A percentile compares a stretch with the other conserved stretches of the same genome.
These are phyloP conservation scores for Chionoecetes opilio DNA, from an alignment of 1,140 invertebrate species.

Conservation along the genomic window DNA sequence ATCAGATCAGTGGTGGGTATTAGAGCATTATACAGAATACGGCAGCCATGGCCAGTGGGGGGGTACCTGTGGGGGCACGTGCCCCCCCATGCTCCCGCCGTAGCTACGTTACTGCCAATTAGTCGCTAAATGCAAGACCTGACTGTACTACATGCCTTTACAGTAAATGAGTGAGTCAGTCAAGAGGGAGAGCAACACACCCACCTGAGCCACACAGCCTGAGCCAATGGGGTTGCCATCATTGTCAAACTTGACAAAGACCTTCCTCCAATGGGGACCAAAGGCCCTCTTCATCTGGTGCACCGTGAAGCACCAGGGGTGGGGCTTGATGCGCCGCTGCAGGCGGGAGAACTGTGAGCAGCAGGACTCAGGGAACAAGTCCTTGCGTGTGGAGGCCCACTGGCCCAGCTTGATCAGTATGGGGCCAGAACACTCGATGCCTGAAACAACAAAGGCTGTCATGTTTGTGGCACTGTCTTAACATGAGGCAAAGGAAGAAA, in stretches of 20 bases:
- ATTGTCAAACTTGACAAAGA: constrained; percentile 83
- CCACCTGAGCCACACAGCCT: constrained; percentile 86
- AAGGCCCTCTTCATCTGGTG: constrained; percentile 82
- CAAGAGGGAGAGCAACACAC: no score
- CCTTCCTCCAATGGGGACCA: constrained; percentile 83
- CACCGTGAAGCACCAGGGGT: constrained; percentile 84
- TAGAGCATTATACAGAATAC: no score
- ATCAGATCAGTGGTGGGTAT: no score
- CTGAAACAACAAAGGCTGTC: constrained; percentile 73
- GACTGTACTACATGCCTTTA: no score
- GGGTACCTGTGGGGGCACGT: no score
- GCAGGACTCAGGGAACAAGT: constrained; percentile 85
- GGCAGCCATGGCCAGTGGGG: no score
- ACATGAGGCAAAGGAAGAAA: no score
- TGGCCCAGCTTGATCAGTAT: constrained; percentile 85
- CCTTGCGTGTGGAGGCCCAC: constrained; percentile 85
- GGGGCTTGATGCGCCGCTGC: constrained; percentile 83
- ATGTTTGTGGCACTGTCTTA: background rate
- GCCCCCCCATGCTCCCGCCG: no score
- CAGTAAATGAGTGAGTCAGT: background rate
- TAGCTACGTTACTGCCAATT: no score
- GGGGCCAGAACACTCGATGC: constrained; percentile 84
- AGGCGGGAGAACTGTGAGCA: constrained; percentile 83
- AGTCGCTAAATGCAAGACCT: no score
- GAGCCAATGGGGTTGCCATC: constrained; percentile 84